Percentiles rank a stretch among this genome's conserved stretches.
These are phyloP conservation scores for Siniperca chuatsi DNA, from an alignment of 2,113 vertebrate species.

Conservation along the genomic window DNA sequence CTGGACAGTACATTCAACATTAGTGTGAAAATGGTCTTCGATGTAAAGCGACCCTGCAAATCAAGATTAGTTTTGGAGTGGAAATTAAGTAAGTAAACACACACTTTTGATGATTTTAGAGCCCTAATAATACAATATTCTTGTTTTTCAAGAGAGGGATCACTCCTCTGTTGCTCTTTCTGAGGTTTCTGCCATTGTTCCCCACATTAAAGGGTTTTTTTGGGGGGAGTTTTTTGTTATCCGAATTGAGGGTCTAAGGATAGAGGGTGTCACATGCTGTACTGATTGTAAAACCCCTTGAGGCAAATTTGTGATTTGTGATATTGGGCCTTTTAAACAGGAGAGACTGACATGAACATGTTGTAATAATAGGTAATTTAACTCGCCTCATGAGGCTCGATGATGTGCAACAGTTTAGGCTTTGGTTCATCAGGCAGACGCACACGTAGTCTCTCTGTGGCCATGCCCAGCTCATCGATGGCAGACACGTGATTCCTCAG, in stretches of 20 bases:
- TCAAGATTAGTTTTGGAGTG: background rate
- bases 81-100: background rate
- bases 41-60: background rate
- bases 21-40: too few relatives aligned
- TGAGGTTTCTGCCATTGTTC: background rate
- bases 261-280: background rate
- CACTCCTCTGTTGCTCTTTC: too few relatives aligned
- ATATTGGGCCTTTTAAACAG: background rate
- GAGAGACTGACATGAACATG: background rate
- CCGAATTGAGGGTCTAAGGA: too few relatives aligned
- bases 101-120: background rate
- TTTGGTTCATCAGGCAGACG: slow-evolving; percentile 94
- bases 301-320: background rate
- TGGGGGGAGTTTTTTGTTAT: too few relatives aligned
- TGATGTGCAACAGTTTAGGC: slow-evolving; percentile 94
- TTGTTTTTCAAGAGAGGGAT: background rate
- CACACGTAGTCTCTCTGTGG: slow-evolving; percentile 93
- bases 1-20: background rate
- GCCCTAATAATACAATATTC: background rate
- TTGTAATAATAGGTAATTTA: background rate
- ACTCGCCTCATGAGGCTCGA: slow-evolving; percentile 94
- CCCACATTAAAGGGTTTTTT: background rate
- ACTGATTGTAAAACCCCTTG: background rate
- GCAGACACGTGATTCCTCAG: slow-evolving; percentile 96
- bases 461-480: slow-evolving; percentile 98